phyloP scores from a whole-genome alignment of 1,140 invertebrate genomes.

The Dendroctonus ponderosae region DNA sequence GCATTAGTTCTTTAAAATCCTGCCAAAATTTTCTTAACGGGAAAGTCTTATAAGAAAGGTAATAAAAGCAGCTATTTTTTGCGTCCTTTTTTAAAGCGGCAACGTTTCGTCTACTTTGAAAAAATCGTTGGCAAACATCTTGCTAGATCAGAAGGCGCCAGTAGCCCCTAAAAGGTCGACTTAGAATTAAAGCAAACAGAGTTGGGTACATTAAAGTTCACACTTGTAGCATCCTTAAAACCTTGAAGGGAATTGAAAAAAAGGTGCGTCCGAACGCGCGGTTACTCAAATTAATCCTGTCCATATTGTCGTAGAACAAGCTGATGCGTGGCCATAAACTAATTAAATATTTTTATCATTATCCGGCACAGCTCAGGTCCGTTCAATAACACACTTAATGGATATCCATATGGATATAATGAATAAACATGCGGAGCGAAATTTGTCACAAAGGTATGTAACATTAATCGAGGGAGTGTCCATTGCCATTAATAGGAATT shows the following conservation, averaged over 20 bases:
- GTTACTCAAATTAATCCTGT: slow-evolving; percentile 17
- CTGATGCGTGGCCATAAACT: slow-evolving; percentile 20
- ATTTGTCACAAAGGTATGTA: slow-evolving; percentile 37
- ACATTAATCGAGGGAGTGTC: slow-evolving; percentile 34
- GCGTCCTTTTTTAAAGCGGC: too few relatives aligned
- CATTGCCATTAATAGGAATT: slow-evolving; percentile 36
- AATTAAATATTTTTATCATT: slow-evolving; percentile 24
- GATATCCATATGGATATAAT: slow-evolving; percentile 32
- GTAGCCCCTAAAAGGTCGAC: too few relatives aligned
- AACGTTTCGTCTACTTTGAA: too few relatives aligned
- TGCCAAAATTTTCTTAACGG: too few relatives aligned
- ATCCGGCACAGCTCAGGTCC: slow-evolving; percentile 6
- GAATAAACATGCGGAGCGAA: slow-evolving; percentile 28
- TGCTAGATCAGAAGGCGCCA: too few relatives aligned
- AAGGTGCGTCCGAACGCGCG: slow-evolving; percentile 12
- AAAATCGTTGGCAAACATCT: too few relatives aligned
- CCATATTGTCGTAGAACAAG: background rate
- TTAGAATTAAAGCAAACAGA: too few relatives aligned
- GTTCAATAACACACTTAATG: slow-evolving; percentile 25
- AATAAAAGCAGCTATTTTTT: too few relatives aligned
- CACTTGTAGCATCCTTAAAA: too few relatives aligned
- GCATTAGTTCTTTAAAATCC: too few relatives aligned
- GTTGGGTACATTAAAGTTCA: too few relatives aligned
- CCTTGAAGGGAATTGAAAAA: background rate
- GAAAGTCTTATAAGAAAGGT: too few relatives aligned